Percentiles rank a stretch among this genome's conserved stretches.
phyloP scores from a whole-genome alignment of 2,888 invertebrate species.

The Clitarchus hookeri region DNA sequence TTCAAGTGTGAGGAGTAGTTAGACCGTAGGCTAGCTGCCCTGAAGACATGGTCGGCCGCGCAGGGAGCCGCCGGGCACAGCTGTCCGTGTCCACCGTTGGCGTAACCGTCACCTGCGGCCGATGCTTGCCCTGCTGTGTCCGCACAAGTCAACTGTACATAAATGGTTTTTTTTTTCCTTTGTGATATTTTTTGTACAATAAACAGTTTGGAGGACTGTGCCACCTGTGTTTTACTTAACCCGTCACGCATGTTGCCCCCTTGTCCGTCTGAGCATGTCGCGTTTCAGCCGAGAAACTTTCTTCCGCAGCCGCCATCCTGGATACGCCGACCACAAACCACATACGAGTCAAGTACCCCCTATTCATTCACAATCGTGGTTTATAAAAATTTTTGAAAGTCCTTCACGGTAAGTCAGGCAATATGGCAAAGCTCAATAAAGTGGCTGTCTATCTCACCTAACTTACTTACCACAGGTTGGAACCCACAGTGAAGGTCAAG shows the following conservation, averaged over 20 bases:
- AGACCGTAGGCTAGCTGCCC: not conserved
- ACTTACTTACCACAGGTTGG: too few species aligned
- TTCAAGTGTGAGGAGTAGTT: not conserved
- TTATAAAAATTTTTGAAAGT: too few species aligned
- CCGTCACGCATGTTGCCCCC: not conserved
- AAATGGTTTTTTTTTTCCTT: not conserved
- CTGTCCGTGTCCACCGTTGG: not conserved
- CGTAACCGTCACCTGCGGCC: not conserved
- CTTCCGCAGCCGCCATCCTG: too few species aligned
- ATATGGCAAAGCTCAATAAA: too few species aligned
- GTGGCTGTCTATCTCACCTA: too few species aligned
- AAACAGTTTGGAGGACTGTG: not conserved
- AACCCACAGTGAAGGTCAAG: too few species aligned
- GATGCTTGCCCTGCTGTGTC: not conserved
- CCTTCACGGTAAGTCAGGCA: too few species aligned
- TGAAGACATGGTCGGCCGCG: not conserved
- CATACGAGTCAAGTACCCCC: too few species aligned
- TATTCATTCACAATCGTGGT: too few species aligned
- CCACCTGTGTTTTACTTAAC: not conserved
- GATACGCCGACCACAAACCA: too few species aligned
- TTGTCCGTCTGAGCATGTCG: not conserved
- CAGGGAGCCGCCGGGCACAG: too few species aligned
- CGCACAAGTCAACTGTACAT: not conserved
- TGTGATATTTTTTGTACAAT: constrained; percentile 1
- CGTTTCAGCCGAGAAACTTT: too few species aligned